These are phyloP conservation scores for Pituophis catenifer DNA, from an alignment of 2,113 vertebrate species.

Conservation along the genomic window DNA sequence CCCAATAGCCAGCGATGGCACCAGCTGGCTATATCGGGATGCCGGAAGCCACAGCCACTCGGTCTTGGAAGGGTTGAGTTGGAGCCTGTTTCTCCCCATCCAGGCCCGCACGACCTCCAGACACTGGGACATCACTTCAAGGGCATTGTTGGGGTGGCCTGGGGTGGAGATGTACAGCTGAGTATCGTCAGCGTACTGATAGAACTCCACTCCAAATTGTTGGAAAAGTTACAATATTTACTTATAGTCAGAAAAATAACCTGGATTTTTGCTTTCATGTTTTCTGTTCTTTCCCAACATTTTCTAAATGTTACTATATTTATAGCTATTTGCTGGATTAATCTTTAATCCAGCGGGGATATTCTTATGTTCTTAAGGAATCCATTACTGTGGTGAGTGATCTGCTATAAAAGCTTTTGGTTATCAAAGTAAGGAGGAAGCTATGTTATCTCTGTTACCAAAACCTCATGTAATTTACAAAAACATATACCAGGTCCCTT, in stretches of 20 bases:
- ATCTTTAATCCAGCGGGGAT: not conserved
- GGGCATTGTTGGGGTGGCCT: too few relatives aligned
- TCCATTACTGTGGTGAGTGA: not conserved
- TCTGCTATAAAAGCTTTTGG: not conserved
- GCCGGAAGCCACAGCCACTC: too few relatives aligned
- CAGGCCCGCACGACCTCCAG: too few relatives aligned
- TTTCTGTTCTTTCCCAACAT: not conserved
- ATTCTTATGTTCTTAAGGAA: not conserved
- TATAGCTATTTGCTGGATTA: not conserved
- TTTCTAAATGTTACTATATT: conserved; percentile 3
- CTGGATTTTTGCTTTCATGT: not conserved
- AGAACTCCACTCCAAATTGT: not conserved
- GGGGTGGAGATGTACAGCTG: too few relatives aligned
- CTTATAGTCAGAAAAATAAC: not conserved
- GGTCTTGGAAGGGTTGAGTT: too few relatives aligned
- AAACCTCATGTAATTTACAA: not conserved
- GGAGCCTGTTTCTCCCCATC: too few relatives aligned
- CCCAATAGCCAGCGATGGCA: too few relatives aligned
- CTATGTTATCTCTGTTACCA: not conserved
- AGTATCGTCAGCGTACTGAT: too few relatives aligned
- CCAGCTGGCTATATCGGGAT: too few relatives aligned
- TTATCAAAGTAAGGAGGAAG: not conserved
- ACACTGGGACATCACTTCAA: too few relatives aligned
- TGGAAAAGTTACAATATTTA: not conserved
- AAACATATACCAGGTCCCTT: not conserved